Conservation (phyloP, 2,113 vertebrate species). For the Pachycephala philippinensis region DNA sequence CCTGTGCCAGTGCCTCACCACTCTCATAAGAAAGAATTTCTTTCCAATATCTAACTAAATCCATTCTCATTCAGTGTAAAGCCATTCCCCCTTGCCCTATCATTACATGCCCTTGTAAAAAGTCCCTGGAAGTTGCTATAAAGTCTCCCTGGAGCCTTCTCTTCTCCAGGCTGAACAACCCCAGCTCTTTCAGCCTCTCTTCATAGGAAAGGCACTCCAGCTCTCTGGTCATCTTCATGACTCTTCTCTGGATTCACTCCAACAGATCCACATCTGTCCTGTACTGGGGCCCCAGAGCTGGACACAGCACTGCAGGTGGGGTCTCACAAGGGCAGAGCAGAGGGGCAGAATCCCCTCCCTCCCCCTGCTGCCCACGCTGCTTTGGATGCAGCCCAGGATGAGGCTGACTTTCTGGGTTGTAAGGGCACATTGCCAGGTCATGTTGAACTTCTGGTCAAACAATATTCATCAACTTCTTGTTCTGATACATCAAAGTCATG, state of each 20-base stretch:
- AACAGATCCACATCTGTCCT: background rate
- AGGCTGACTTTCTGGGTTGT: background rate
- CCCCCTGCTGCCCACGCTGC: rapidly evolving
- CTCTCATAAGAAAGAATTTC: background rate
- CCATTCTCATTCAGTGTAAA: background rate
- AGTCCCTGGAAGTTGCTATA: background rate
- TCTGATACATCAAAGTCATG: background rate
- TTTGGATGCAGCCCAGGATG: background rate
- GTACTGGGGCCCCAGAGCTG: background rate
- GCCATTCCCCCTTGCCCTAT: background rate
- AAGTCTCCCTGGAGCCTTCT: background rate
- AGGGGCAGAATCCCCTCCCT: background rate
- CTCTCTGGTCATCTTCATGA: background rate
- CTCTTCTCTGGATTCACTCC: background rate
- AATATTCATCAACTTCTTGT: background rate
- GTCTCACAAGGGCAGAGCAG: background rate
- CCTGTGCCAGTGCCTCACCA: background rate
- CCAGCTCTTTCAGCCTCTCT: background rate
- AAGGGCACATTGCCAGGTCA: background rate
- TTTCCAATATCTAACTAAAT: background rate
- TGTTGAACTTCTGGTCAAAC: background rate
- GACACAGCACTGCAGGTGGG: too few relatives aligned
- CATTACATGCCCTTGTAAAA: background rate
- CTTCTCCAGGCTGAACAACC: background rate
- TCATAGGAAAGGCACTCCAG: background rate